phyloP scores from a whole-genome alignment of 2,113 vertebrate species.

The Microtus ochrogaster region DNA sequence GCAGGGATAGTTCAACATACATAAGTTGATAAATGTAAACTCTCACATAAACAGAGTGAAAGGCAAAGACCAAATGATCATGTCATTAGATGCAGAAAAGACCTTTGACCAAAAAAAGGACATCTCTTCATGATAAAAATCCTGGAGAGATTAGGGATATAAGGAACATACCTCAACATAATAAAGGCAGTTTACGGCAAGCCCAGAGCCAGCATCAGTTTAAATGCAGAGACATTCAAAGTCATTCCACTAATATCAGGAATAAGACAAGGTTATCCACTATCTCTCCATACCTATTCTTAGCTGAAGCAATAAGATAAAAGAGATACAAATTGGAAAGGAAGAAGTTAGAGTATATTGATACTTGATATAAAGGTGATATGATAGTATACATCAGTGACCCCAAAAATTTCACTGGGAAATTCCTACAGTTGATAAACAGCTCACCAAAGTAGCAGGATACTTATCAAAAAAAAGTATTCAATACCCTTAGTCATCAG shows the following conservation, averaged over 20 bases:
- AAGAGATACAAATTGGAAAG: not conserved
- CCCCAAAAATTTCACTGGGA: not conserved
- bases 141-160: too few relatives aligned
- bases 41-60: not conserved
- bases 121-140: too few relatives aligned
- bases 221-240: too few relatives aligned
- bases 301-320: not conserved
- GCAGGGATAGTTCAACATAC: not conserved
- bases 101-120: not conserved
- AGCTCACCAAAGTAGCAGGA: not conserved
- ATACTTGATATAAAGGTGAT: not conserved
- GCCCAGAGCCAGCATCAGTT: not conserved
- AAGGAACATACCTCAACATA: too few relatives aligned
- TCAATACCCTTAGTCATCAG: too few relatives aligned
- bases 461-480: too few relatives aligned
- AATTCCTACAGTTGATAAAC: not conserved
- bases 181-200: not conserved
- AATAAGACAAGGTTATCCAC: not conserved
- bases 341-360: not conserved
- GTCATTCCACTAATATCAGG: not conserved
- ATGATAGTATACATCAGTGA: not conserved
- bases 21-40: not conserved
- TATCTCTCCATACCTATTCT: not conserved
- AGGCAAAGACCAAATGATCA: not conserved
- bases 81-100: not conserved